phyloP scores from a whole-genome alignment of 2,797 vertebrate species.

The Gobio occitaniae region DNA sequence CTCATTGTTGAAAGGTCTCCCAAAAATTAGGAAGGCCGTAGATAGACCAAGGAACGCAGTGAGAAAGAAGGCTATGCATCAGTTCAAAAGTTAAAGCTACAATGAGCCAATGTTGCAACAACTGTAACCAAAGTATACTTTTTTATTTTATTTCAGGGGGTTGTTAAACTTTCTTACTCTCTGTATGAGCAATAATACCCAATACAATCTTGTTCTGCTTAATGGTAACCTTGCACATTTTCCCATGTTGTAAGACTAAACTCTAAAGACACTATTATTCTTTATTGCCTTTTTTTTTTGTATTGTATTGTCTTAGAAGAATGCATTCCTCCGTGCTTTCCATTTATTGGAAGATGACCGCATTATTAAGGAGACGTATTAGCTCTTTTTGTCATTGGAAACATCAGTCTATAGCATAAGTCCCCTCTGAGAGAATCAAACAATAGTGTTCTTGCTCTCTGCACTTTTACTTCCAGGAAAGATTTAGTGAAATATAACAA shows the following conservation, averaged over 20 bases:
- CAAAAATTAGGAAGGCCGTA: background rate
- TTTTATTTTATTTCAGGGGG: background rate
- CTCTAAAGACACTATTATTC: background rate
- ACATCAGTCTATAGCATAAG: background rate
- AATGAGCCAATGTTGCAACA: background rate
- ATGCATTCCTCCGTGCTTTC: background rate
- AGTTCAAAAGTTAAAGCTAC: background rate
- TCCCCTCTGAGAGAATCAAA: background rate
- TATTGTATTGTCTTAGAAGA: background rate
- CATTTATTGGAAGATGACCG: background rate
- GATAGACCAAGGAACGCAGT: background rate
- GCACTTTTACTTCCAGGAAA: background rate
- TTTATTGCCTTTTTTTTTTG: background rate
- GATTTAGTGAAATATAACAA: background rate
- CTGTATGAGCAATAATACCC: background rate
- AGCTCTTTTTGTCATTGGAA: background rate
- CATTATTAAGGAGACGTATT: slow-evolving; percentile 3
- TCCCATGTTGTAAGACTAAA: background rate
- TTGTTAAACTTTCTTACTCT: background rate
- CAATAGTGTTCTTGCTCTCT: background rate
- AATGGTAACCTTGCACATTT: slow-evolving; percentile 1
- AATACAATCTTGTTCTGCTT: background rate
- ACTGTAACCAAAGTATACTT: background rate
- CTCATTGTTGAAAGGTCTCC: no score
- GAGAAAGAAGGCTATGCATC: background rate